phyloP scores from a whole-genome alignment of 2,888 invertebrate genomes.

The Caenorhabditis sinica region DNA sequence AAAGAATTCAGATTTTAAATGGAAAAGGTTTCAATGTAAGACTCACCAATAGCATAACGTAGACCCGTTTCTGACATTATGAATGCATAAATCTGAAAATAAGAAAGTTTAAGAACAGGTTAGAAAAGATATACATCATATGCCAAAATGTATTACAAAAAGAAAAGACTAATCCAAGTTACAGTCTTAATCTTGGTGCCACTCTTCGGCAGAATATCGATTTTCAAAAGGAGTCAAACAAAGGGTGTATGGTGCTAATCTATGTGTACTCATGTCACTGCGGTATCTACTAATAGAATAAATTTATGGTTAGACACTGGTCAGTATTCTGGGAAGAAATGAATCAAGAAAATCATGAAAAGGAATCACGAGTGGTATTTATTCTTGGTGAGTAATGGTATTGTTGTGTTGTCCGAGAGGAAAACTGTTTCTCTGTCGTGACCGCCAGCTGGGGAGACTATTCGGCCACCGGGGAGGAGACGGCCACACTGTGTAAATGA shows the following conservation, averaged over 20 bases:
- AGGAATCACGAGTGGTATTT: constrained; percentile 30
- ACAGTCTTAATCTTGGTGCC: no score
- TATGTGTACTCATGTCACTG: neutral
- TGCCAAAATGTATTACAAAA: no score
- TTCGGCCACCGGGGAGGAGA: no score
- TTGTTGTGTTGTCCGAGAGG: constrained; percentile 23
- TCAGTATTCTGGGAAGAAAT: neutral
- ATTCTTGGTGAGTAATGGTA: constrained; percentile 35
- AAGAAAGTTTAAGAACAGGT: neutral
- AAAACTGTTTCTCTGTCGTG: neutral
- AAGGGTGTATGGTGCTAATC: neutral
- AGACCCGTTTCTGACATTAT: constrained; percentile 56
- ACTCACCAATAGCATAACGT: constrained; percentile 61
- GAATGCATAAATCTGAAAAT: constrained; percentile 44
- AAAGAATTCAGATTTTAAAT: neutral
- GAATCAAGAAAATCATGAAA: neutral
- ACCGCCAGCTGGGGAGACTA: neutral
- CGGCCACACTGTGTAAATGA: no score
- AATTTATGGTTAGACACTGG: no score
- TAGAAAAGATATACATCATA: neutral
- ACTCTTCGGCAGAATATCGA: neutral
- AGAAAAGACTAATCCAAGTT: no score
- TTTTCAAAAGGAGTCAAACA: constrained; percentile 6
- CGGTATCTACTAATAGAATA: no score
- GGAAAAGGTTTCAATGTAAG: neutral